These are phyloP conservation scores for Latrodectus elegans DNA, from an alignment of 2,888 invertebrate genomes.

Conservation along the genomic window DNA sequence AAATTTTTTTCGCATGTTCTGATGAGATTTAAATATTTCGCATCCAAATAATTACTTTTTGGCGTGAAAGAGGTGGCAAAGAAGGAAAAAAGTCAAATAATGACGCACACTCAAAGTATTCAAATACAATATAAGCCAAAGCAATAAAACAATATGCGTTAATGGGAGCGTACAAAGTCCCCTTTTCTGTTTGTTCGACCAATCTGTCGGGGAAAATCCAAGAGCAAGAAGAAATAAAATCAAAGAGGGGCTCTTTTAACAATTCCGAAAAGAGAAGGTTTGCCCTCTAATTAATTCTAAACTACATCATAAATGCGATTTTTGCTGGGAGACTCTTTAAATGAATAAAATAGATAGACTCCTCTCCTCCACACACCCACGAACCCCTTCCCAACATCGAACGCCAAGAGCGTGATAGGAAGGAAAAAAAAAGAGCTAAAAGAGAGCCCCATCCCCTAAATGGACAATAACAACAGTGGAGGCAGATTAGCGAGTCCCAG, in stretches of 20 bases:
- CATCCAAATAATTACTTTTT: no score
- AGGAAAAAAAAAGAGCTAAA: slow-evolving; percentile 5
- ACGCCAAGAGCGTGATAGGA: not conserved
- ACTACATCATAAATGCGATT: slow-evolving; percentile 53
- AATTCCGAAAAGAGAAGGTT: not conserved
- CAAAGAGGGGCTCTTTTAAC: not conserved
- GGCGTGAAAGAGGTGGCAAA: not conserved
- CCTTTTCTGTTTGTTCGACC: not conserved
- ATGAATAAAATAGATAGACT: slow-evolving; percentile 6
- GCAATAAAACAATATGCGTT: no score
- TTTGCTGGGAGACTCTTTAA: slow-evolving; percentile 13
- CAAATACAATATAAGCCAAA: no score
- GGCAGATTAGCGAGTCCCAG: slow-evolving; percentile 28
- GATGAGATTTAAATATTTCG: no score
- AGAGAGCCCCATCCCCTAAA: slow-evolving; percentile 18
- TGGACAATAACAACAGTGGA: slow-evolving; percentile 54
- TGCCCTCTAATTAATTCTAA: slow-evolving; percentile 48
- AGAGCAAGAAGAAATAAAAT: not conserved
- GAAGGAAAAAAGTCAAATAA: not conserved
- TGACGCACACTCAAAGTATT: no score
- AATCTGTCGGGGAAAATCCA: slow-evolving; percentile 2
- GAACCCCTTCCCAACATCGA: not conserved
- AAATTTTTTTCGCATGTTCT: no score
- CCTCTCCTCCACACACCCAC: not conserved
- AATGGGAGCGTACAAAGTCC: not conserved